Conservation (phyloP, 2,113 vertebrate genomes). For the Pristiophorus japonicus region DNA sequence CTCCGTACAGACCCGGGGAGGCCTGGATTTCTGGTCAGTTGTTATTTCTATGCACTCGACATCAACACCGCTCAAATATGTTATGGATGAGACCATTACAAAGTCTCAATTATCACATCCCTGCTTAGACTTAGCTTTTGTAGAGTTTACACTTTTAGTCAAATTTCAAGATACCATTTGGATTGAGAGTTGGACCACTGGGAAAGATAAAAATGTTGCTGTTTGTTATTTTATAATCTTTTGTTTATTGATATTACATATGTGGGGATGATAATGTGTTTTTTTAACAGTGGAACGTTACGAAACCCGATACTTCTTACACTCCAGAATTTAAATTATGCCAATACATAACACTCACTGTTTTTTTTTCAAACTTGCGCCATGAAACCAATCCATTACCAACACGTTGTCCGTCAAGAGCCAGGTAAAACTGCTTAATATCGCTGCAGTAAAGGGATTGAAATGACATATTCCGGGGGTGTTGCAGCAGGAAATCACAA, state of each 20-base stretch:
- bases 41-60: too few relatives aligned
- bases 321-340: background rate
- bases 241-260: too few relatives aligned
- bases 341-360: background rate
- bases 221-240: background rate
- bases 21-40: too few relatives aligned
- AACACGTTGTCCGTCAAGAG: background rate
- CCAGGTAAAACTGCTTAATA: background rate
- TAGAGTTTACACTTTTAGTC: background rate
- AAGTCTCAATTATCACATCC: background rate
- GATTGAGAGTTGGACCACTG: background rate
- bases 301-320: background rate
- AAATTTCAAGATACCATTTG: background rate
- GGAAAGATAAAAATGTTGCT: background rate
- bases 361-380: background rate
- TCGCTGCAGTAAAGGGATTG: background rate
- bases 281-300: background rate
- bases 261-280: too few relatives aligned
- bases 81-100: background rate
- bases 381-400: background rate
- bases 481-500: background rate
- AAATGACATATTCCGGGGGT: background rate
- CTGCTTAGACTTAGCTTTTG: background rate
- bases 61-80: too few relatives aligned
- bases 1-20: too few relatives aligned